phyloP scores from a whole-genome alignment of 2,113 vertebrate species.

The Mola mola region DNA sequence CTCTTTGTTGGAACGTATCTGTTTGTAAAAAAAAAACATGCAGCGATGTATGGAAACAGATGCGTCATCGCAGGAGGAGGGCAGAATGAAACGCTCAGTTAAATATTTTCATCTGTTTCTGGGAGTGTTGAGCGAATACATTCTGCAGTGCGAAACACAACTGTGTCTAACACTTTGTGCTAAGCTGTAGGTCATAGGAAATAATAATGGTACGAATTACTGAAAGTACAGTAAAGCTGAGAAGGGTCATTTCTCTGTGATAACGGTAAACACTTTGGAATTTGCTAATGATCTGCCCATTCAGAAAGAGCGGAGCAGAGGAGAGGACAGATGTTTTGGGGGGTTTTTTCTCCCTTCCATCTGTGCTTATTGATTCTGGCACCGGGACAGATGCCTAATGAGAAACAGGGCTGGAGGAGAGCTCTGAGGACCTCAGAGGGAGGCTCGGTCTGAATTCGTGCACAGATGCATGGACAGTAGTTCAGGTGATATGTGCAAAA shows the following conservation, averaged over 20 bases:
- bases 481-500: slow-evolving; percentile 25
- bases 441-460: slow-evolving; percentile 44
- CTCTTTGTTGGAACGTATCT: slow-evolving; percentile 72
- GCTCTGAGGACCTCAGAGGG: slow-evolving; percentile 62
- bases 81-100: slow-evolving; percentile 52
- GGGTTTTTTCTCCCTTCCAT: slow-evolving; percentile 60
- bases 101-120: slow-evolving; percentile 80
- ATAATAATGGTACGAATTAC: slow-evolving; percentile 33
- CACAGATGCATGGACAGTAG: slow-evolving; percentile 37
- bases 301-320: slow-evolving; percentile 56
- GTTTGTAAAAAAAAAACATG: slow-evolving; percentile 76
- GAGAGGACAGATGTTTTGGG: slow-evolving; percentile 13
- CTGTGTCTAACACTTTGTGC: slow-evolving; percentile 29
- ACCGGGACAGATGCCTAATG: slow-evolving; percentile 75
- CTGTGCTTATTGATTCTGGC: slow-evolving; percentile 81
- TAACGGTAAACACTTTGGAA: slow-evolving; percentile 78
- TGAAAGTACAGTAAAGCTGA: slow-evolving; percentile 53
- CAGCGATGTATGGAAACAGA: slow-evolving; percentile 81
- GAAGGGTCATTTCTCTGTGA: slow-evolving; percentile 58
- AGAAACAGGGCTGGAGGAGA: slow-evolving; percentile 78
- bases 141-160: slow-evolving; percentile 69
- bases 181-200: slow-evolving; percentile 29
- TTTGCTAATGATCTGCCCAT: slow-evolving; percentile 76
- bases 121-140: slow-evolving; percentile 62
- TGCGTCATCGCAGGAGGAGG: slow-evolving; percentile 62